phyloP scores from a whole-genome alignment of 2,797 vertebrate genomes.

The Hydrophis major region DNA sequence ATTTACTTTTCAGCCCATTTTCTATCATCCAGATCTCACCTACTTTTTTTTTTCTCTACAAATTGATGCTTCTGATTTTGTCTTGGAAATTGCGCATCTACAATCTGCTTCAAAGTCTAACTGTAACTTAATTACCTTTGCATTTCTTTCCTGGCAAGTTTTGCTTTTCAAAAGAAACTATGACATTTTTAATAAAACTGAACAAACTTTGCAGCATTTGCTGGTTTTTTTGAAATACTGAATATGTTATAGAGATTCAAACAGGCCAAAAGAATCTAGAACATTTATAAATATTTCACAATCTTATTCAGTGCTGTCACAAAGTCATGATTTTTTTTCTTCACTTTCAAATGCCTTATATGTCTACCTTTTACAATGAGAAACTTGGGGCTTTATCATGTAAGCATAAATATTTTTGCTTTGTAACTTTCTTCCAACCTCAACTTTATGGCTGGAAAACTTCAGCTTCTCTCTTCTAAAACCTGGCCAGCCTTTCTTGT shows the following conservation, averaged over 20 bases:
- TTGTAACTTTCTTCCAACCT: background rate
- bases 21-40: background rate
- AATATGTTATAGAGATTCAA: background rate
- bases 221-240: background rate
- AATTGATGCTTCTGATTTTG: background rate
- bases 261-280: background rate
- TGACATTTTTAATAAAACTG: background rate
- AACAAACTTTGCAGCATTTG: background rate
- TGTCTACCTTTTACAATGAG: background rate
- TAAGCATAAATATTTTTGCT: background rate
- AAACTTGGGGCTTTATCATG: background rate
- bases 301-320: background rate
- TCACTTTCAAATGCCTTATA: background rate
- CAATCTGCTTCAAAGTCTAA: background rate
- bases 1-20: background rate
- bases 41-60: background rate
- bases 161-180: background rate
- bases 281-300: background rate
- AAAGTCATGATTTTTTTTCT: background rate
- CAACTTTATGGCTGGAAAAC: background rate
- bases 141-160: background rate
- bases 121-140: background rate
- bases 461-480: background rate
- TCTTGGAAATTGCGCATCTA: background rate
- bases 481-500: background rate